Evolutionary conservation across 2,888 invertebrate species (phyloP).

Genomic region (Lepidonotus clava): DNA sequence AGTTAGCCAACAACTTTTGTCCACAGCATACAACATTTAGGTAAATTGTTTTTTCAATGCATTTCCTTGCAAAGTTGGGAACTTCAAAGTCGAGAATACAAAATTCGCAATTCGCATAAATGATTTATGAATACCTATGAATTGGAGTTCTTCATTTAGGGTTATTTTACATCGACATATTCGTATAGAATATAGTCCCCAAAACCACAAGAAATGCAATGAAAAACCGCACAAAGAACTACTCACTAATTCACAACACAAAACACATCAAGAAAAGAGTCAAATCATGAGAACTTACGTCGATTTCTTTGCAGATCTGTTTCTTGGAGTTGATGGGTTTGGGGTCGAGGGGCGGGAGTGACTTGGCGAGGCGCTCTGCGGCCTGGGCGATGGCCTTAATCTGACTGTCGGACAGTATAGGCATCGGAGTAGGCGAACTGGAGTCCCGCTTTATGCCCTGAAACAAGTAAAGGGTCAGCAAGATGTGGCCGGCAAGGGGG

Average conservation of each 20-base stretch:
- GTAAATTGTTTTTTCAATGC: too few relatives aligned
- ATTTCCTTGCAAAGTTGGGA: too few relatives aligned
- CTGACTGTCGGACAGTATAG: slow-evolving; percentile 88
- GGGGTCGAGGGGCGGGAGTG: slow-evolving; percentile 92
- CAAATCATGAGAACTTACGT: slow-evolving; percentile 83
- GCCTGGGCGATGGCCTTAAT: slow-evolving; percentile 89
- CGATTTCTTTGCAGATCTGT: slow-evolving; percentile 92
- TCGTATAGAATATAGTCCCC: too few relatives aligned
- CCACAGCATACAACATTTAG: too few relatives aligned
- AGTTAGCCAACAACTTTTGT: too few relatives aligned
- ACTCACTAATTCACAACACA: too few relatives aligned
- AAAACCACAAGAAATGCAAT: too few relatives aligned
- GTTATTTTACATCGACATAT: too few relatives aligned
- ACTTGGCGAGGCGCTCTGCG: slow-evolving; percentile 90
- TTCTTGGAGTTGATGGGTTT: slow-evolving; percentile 94
- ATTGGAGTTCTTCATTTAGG: too few relatives aligned
- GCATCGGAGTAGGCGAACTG: slow-evolving; percentile 57
- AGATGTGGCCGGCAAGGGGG: background rate
- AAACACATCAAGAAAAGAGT: background rate
- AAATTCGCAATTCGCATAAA: too few relatives aligned
- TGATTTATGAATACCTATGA: too few relatives aligned
- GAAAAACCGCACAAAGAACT: background rate
- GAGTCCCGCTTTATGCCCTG: slow-evolving; percentile 31
- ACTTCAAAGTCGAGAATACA: too few relatives aligned
- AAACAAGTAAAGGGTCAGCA: slow-evolving; percentile 38